phyloP scores from a whole-genome alignment of 2,113 vertebrate genomes.

The Lasiurus cinereus region DNA sequence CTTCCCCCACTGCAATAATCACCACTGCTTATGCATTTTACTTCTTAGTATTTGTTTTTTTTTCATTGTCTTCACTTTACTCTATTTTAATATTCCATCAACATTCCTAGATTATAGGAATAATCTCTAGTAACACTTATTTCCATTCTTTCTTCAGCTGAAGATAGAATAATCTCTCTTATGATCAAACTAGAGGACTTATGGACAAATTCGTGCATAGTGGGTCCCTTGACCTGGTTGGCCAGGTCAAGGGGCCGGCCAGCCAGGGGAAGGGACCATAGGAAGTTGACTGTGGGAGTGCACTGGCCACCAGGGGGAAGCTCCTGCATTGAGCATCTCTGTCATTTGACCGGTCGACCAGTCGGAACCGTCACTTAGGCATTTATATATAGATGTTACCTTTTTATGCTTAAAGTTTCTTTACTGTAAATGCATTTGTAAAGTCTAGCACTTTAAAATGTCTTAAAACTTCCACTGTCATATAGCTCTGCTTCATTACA shows the following conservation, averaged over 20 bases:
- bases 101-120: neutral
- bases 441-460: neutral
- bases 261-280: no score
- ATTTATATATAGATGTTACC: neutral
- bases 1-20: neutral
- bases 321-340: no score
- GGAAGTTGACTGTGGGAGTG: no score
- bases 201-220: no score
- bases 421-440: neutral
- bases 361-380: no score
- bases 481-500: neutral
- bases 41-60: neutral
- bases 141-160: neutral
- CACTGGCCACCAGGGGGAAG: no score
- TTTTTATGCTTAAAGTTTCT: neutral
- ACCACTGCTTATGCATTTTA: neutral
- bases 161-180: conserved; percentile 2
- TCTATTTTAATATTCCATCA: neutral
- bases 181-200: neutral
- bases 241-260: no score
- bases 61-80: neutral
- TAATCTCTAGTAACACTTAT: neutral
- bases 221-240: no score
- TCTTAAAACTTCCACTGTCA: neutral
- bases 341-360: no score